Evolutionary conservation across 92 coral and sea anemone species (phyloP).

Genomic region (Plumapathes pennacea): DNA sequence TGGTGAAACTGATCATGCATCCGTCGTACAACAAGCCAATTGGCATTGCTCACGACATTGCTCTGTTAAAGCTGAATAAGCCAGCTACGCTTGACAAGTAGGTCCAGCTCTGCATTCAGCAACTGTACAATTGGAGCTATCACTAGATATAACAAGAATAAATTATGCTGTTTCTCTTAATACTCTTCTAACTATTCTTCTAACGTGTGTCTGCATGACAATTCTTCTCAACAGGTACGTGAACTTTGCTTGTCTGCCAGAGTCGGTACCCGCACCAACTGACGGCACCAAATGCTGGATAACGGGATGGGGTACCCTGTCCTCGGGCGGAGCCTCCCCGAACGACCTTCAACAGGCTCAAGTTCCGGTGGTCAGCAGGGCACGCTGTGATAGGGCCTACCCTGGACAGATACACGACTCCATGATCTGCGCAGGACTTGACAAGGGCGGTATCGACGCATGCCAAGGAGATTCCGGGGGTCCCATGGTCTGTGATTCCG

Average conservation of each 20-base stretch:
- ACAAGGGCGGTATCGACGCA: slow-evolving; percentile 50
- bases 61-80: no score
- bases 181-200: no score
- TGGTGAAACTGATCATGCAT: no score
- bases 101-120: no score
- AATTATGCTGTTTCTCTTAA: no score
- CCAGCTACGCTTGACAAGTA: no score
- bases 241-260: slow-evolving; percentile 48
- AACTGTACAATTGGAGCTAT: no score
- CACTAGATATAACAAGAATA: no score
- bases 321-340: slow-evolving; percentile 42
- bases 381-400: slow-evolving; percentile 1
- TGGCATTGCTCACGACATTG: no score
- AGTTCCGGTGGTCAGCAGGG: slow-evolving; percentile 46
- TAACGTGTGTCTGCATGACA: no score
- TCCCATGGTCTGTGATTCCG: slow-evolving; percentile 43
- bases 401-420: slow-evolving; percentile 22
- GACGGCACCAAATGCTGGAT: slow-evolving; percentile 39
- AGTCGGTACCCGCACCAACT: slow-evolving; percentile 6
- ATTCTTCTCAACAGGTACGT: no score
- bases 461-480: slow-evolving; percentile 57
- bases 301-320: slow-evolving; percentile 55
- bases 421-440: slow-evolving; percentile 52
- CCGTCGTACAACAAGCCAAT: no score
- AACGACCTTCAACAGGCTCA: slow-evolving; percentile 38